Base-by-base conservation (phyloP, 2,113 vertebrate species). In the Carassius carassius region DNA sequence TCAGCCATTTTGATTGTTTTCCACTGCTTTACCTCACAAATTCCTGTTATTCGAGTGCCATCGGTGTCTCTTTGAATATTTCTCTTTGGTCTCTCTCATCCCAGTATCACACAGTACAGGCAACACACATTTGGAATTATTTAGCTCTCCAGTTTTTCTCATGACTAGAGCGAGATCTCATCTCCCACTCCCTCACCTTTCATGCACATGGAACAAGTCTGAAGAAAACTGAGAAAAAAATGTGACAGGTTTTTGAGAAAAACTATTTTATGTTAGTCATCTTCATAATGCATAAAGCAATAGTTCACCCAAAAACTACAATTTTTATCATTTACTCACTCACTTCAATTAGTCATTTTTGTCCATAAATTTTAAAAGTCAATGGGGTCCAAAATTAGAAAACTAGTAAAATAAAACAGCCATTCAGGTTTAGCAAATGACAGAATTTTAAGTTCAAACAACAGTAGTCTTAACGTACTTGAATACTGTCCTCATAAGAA, bases 41-140 rank as follows among this genome's bases (percentile, higher is more conserved):
- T 91, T 90, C 90, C 89, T 92, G 41, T 63, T 83, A 69, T 83
- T 37, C 10, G 21, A 58, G 69, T 83, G 69, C 67, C 65, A 56
- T 37, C 65, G 23, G 67, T 73, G 81, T 79, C 78, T 62, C 37
- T 3, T 79, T 63, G 17, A 63, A 63, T 47, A 63, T n/a, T n/a
- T n/a, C n/a, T n/a, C n/a, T n/a, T n/a, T n/a, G n/a, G n/a, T n/a
- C n/a, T n/a, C 32, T 21, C 54, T 25, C 25, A 49, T 74, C 70
- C 70, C 37, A 47, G 41, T 47, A 74, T 41, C 70, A 79, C 35
- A 63, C n/a, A 5, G 54, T 54, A 37, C 77, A 63, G 12, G 13
- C 58, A 44, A 23, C 58, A 62, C 1, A 79, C 37, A 79, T 63
- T 79, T 79, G 77, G 78, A 47, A 63, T 62, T 8, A 78, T 63